Percentiles rank a stretch among this genome's conserved stretches.
Evolutionary conservation across 2,888 invertebrate genomes (phyloP).

Genomic region (Helicoverpa assulta): DNA sequence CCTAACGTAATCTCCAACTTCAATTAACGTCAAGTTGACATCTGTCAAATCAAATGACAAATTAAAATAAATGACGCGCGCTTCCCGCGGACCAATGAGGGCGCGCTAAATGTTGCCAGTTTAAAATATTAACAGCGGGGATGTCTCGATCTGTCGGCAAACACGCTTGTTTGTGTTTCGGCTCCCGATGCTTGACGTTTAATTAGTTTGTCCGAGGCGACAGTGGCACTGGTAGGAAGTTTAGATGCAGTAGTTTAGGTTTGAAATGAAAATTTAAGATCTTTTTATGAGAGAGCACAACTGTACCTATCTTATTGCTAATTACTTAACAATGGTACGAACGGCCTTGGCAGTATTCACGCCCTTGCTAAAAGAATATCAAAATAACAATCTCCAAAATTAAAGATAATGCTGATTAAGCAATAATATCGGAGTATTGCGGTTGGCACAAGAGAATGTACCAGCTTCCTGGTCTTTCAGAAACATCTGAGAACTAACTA

Average conservation of each 20-base stretch:
- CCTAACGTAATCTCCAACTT: constrained; percentile 62
- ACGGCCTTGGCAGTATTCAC: not conserved
- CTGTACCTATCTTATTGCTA: not conserved
- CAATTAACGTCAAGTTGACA: constrained; percentile 68
- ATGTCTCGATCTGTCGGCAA: constrained; percentile 85
- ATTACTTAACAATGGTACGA: too few relatives aligned
- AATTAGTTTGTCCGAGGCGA: constrained; percentile 81
- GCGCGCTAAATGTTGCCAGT: constrained; percentile 81
- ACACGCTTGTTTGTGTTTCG: constrained; percentile 83
- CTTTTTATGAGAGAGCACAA: not conserved
- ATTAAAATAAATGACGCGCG: constrained; percentile 89
- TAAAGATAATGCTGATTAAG: too few relatives aligned
- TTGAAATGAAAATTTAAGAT: not conserved
- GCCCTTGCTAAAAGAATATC: not conserved
- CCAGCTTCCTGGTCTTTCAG: constrained; percentile 25
- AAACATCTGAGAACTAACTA: constrained; percentile 31
- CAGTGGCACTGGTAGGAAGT: constrained; percentile 47
- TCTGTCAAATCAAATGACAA: constrained; percentile 79
- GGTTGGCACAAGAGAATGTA: constrained; percentile 19
- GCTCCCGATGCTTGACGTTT: constrained; percentile 75
- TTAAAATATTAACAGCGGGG: constrained; percentile 87
- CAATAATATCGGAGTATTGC: too few relatives aligned
- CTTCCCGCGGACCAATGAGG: constrained; percentile 77
- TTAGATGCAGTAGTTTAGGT: constrained; percentile 36
- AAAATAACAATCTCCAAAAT: too few relatives aligned